Evolutionary conservation across 2,113 vertebrate species (phyloP), one percentile per base, ranked within the genome.

Genomic region (Vicugna pacos): DNA sequence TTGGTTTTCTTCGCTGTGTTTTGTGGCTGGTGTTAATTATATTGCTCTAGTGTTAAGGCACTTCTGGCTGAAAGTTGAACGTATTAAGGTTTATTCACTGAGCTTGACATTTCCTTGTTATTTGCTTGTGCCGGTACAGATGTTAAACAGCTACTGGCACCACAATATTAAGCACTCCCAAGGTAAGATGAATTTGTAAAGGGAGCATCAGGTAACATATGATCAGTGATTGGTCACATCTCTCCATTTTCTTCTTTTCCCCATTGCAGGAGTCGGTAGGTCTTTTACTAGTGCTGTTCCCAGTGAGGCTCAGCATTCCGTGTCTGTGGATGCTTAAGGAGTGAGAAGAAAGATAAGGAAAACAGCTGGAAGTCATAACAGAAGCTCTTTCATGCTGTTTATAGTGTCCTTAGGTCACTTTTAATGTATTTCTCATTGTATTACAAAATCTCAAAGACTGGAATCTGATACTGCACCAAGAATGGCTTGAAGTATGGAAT

Each of bases 1-100:
- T 98, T 95, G 91, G 79, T 95, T 95, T 94, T 84, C 48, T 97
- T 95, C 38, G 65, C 32, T 1, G 84, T 92, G 81, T 65, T 91
- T 69, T 70, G 13, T 86, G 52, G 17, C 58, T 94, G 35, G 15
- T 56, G 13, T 89, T 92, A 79, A 82, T 90, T 72, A 15, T 62
- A 17, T 67, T 84, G 26, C 10, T 95, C 20, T 83, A 12, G 12
- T 93, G 42, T 69, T 91, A 69, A 73, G 83, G n/a, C 3, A 50
- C 76, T 72, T 92, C 19, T 84, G 75, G 56, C 35, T 95, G 8
- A 96, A 86, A 26, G 42, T 69, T 94, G 35, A 91, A 69, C 35
- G 52, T 42, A 9, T 52, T 76, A 75, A 91, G 58, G 24, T 67
- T 60, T 89, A 42, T 69, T 84, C 6, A 32, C 50, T 38, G 2